Evolutionary conservation across 2,797 vertebrate genomes (phyloP).

Genomic region (Lepilemur ruficaudatus): DNA sequence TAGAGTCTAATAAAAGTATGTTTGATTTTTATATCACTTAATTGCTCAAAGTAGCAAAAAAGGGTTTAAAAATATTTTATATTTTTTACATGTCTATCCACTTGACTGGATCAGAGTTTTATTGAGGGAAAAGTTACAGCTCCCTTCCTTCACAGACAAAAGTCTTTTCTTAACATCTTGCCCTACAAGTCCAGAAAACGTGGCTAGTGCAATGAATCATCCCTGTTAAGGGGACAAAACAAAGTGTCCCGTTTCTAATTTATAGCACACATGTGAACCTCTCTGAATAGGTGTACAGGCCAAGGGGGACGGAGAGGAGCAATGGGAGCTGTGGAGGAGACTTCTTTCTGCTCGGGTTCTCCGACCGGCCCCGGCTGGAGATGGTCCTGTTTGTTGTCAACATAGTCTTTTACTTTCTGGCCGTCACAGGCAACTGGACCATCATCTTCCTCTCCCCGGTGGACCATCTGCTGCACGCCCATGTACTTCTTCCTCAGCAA

Average conservation of each 20-base stretch:
- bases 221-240: neutral
- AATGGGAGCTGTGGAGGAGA: neutral
- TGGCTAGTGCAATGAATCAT: neutral
- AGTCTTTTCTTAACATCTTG: neutral
- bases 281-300: neutral
- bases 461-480: neutral
- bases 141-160: neutral
- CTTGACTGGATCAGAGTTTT: neutral
- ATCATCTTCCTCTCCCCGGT: neutral
- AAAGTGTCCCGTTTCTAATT: neutral
- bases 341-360: conserved; percentile 40
- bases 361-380: neutral
- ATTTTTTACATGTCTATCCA: neutral
- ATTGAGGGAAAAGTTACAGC: neutral
- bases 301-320: neutral
- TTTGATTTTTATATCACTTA: neutral
- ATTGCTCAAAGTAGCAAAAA: neutral
- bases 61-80: neutral
- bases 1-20: neutral
- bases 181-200: neutral
- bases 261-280: neutral
- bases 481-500: conserved; percentile 29
- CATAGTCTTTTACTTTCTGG: neutral
- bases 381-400: neutral
- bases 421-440: neutral